These are phyloP conservation scores for Plutella xylostella DNA, from an alignment of 2,888 invertebrate genomes.

Conservation along the genomic window DNA sequence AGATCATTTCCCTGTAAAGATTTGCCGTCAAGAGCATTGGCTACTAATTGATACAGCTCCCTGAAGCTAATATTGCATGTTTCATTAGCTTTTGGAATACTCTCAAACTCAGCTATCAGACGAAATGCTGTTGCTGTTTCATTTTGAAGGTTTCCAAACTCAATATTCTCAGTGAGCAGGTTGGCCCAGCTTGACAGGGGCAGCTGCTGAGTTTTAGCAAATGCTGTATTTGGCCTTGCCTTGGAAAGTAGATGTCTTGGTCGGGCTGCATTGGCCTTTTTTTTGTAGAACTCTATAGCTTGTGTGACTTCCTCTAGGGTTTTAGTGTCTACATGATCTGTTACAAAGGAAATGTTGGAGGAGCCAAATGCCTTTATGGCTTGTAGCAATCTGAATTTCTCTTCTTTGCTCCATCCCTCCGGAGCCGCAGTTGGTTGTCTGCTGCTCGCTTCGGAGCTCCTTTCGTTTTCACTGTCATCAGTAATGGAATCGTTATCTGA, in stretches of 20 bases:
- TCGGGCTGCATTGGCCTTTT: slow-evolving; percentile 22
- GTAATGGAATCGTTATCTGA: neutral
- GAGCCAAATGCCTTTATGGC: slow-evolving; percentile 31
- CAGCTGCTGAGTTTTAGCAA: slow-evolving; percentile 18
- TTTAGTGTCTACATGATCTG: slow-evolving; percentile 29
- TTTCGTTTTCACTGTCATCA: neutral
- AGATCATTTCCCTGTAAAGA: slow-evolving; percentile 27
- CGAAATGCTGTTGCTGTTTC: slow-evolving; percentile 41
- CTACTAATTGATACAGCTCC: slow-evolving; percentile 40
- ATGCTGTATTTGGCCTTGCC: slow-evolving; percentile 16
- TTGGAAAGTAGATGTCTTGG: slow-evolving; percentile 6
- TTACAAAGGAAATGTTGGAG: slow-evolving; percentile 25
- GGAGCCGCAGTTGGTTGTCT: neutral
- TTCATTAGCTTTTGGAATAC: slow-evolving; percentile 28
- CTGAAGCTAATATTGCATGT: slow-evolving; percentile 41
- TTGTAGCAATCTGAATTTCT: slow-evolving; percentile 35
- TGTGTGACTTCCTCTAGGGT: slow-evolving; percentile 26
- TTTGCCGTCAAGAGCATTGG: slow-evolving; percentile 53
- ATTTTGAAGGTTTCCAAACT: slow-evolving; percentile 35
- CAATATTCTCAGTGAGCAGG: slow-evolving; percentile 32
- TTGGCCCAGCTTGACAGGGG: slow-evolving; percentile 45
- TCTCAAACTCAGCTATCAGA: slow-evolving; percentile 48
- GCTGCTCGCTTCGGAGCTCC: neutral
- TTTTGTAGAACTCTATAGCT: slow-evolving; percentile 34
- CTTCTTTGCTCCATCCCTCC: slow-evolving; percentile 40